A percentile compares a stretch with the other conserved stretches of the same genome.
Conservation (phyloP, 1,140 invertebrate species). For the Apolygus lucorum region DNA sequence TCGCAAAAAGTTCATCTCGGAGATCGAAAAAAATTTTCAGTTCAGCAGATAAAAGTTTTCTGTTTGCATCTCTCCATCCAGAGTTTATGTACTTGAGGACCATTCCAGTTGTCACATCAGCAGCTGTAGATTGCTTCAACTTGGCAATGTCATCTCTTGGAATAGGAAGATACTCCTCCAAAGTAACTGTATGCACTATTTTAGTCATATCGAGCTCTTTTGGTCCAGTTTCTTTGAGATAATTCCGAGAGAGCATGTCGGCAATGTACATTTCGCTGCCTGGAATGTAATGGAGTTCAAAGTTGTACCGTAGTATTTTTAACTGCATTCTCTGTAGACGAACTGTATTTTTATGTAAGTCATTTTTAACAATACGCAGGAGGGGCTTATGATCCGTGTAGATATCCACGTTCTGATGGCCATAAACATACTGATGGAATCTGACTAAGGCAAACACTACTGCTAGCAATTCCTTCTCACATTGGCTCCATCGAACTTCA, state of each 20-base stretch:
- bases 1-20: constrained; percentile 23
- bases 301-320: constrained; percentile 38
- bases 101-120: constrained; percentile 18
- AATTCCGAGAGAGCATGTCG: constrained; percentile 29
- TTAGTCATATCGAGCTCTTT: constrained; percentile 22
- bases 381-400: constrained; percentile 42
- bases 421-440: constrained; percentile 38
- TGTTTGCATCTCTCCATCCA: constrained; percentile 21
- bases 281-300: constrained; percentile 37
- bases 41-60: constrained; percentile 11
- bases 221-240: constrained; percentile 20
- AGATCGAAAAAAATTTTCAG: constrained; percentile 22
- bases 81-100: constrained; percentile 7
- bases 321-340: constrained; percentile 40
- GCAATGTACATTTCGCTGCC: constrained; percentile 29
- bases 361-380: constrained; percentile 39
- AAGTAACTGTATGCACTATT: constrained; percentile 16
- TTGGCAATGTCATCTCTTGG: constrained; percentile 5
- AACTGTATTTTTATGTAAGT: constrained; percentile 37
- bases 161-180: constrained; percentile 24
- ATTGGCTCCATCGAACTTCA: constrained; percentile 41
- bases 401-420: constrained; percentile 34
- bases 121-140: constrained; percentile 17
- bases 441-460: constrained; percentile 38
- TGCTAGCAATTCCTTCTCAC: constrained; percentile 42